These are phyloP conservation scores for Pyrochroa serraticornis DNA, from an alignment of 2,888 invertebrate species.

Conservation along the genomic window DNA sequence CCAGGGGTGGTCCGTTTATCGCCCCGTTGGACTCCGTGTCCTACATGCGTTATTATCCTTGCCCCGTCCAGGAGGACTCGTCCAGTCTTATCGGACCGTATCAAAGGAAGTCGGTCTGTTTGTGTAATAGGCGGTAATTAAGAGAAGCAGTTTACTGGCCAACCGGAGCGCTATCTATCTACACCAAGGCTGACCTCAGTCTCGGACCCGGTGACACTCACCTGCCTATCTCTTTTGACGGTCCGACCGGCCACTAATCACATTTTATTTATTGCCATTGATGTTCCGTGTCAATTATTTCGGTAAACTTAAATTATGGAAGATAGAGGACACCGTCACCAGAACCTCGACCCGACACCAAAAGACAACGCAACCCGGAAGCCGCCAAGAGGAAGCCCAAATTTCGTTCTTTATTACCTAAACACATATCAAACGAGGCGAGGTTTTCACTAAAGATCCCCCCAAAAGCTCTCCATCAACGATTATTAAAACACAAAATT, in stretches of 20 bases:
- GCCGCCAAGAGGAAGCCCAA: too few species aligned
- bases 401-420: too few species aligned
- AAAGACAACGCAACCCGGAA: background rate
- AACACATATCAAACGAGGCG: too few species aligned
- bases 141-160: constrained; percentile 44
- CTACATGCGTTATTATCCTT: background rate
- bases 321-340: constrained; percentile 3
- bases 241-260: constrained; percentile 39
- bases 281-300: constrained; percentile 48
- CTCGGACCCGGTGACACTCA: constrained; percentile 28
- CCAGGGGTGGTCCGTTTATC: constrained; percentile 24
- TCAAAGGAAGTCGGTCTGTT: constrained; percentile 45
- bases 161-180: constrained; percentile 18
- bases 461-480: too few species aligned
- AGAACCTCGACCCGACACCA: background rate
- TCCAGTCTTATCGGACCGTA: constrained; percentile 35
- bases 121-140: constrained; percentile 48
- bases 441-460: too few species aligned
- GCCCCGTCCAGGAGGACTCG: background rate
- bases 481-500: too few species aligned
- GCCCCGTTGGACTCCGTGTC: constrained; percentile 7
- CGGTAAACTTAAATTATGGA: constrained; percentile 28
- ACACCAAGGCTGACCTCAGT: constrained; percentile 29
- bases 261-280: constrained; percentile 48
- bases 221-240: constrained; percentile 32